Base-by-base conservation (phyloP, 2,797 vertebrate genomes). In the Rhynchonycteris naso region DNA sequence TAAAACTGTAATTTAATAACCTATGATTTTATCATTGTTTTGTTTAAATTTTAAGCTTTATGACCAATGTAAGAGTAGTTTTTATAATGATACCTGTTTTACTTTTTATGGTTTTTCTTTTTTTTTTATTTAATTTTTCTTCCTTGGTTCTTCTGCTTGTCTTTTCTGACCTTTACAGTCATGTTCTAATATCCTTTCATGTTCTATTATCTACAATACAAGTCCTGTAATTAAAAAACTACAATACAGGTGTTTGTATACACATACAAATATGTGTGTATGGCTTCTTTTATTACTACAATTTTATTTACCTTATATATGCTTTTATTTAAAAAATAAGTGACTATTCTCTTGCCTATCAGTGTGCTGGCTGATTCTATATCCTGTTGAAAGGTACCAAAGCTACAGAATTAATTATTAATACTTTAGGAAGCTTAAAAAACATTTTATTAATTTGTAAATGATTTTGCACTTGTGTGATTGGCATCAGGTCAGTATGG, bases 51-150 rank as follows among this genome's bases (percentile, higher is more conserved):
- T 1, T 56, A 61, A 56, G 26, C 10, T 47, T 52, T 61, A 75
- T 71, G 24, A 63, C 58, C 43, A 28, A 58, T 74, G 4, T 75
- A 47, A 91, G 93, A 80, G 2, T 71, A 63, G 65, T 38, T 93
- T 93, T 81, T 68, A 58, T 22, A 47, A 21, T 81, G 21, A 95
- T 65, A 38, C 30, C 68, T 4, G 28, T 47, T 68, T 93, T 96
- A 52, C 56, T 66, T 75, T 61, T 3, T 95, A 7, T 26, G 2
- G 12, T 35, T 66, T 52, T 78, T 89, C 79, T 65, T 24, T 4
- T 56, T 54, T 59, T 59, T 68, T n/a, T 30, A 63, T 38, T 82
- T 10, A 54, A n/a, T 66, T 81, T 5, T 89, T 8, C 9, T 71
- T 88, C 35, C 56, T 86, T 75, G 11, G 2, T 65, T 76, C 88